A percentile compares a stretch with the other conserved stretches of the same genome.
phyloP scores from a whole-genome alignment of 2,113 vertebrate genomes.

The Trinectes maculatus region DNA sequence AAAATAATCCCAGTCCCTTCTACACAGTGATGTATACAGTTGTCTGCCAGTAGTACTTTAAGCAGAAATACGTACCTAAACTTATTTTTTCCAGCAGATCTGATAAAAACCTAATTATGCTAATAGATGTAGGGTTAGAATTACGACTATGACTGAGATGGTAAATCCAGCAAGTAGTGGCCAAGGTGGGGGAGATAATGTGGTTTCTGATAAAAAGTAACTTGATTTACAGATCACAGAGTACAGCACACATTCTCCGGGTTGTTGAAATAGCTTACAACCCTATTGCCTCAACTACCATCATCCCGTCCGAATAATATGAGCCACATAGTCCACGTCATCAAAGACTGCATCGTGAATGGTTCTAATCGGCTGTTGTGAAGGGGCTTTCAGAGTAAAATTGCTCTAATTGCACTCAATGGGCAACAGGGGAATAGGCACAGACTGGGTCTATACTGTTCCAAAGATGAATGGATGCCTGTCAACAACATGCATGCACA shows the following conservation, averaged over 20 bases:
- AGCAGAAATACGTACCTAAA: neutral
- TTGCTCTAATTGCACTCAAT: constrained; percentile 60
- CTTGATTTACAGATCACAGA: neutral
- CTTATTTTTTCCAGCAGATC: constrained; percentile 2
- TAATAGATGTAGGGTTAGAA: neutral
- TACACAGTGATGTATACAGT: too few species aligned
- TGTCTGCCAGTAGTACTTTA: neutral
- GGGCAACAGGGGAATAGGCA: constrained; percentile 45
- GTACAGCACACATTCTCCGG: neutral
- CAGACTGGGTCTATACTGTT: constrained; percentile 30
- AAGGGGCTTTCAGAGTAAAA: constrained; percentile 47
- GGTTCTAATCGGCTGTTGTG: constrained; percentile 46
- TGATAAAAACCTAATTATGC: neutral
- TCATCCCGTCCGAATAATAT: constrained; percentile 15
- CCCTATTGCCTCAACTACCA: constrained; percentile 4
- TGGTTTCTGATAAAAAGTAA: neutral
- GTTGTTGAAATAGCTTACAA: neutral
- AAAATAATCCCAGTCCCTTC: too few species aligned
- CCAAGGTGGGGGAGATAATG: neutral
- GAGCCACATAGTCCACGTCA: constrained; percentile 11
- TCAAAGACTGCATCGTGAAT: constrained; percentile 47
- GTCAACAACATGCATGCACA: constrained; percentile 15
- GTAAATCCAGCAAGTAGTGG: neutral
- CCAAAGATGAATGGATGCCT: constrained; percentile 53
- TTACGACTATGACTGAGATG: neutral